Evolutionary conservation across 2,888 invertebrate genomes (phyloP), one percentile per base, ranked within the genome.

Genomic region (Choristoneura rosaceana): DNA sequence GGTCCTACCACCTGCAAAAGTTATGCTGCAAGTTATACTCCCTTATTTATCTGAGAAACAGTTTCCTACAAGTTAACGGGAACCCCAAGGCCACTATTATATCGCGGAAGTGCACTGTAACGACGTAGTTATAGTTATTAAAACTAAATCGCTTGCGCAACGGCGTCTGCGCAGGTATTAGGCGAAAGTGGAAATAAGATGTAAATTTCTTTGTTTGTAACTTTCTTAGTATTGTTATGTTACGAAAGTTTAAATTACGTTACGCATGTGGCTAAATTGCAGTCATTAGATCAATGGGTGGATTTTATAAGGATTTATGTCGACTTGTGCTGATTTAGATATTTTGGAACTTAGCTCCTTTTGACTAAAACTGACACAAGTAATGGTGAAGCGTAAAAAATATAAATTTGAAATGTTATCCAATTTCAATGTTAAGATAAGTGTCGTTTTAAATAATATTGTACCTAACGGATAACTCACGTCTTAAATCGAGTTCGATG

Each of bases 181-280:
- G 78, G 76, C 55, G 78, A 77, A 76, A 78, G 78, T 69, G 55
- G 67, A 73, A 73, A 74, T 74, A 59, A 74, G 64, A 74, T 74
- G 69, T 71, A 74, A 74, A 74, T 71, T 69, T 64, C 70, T 69
- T 69, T 74, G 74, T 74, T 74, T 66, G 74, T 52, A 71, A 52
- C 73, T 73, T 74, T 74, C 76, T 33, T 69, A 45, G 59, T 50
- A 74, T 74, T 73, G 74, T 70, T 69, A 63, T 68, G 68, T 52
- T 63, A 34, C 41, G 64, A 71, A 68, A 71, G 71, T 71, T 50
- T 45, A 17, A 64, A 69, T 70, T 47, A 64, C 71, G 67, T 63
- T 71, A 71, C 71, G 58, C 71, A 63, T 62, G 25, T 67, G 67
- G 58, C 14, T 41, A 25, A 55, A 55, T 55, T 17, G n/a, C 55